Conservation (phyloP, 2,113 vertebrate species). For the Anthoscopus minutus region DNA sequence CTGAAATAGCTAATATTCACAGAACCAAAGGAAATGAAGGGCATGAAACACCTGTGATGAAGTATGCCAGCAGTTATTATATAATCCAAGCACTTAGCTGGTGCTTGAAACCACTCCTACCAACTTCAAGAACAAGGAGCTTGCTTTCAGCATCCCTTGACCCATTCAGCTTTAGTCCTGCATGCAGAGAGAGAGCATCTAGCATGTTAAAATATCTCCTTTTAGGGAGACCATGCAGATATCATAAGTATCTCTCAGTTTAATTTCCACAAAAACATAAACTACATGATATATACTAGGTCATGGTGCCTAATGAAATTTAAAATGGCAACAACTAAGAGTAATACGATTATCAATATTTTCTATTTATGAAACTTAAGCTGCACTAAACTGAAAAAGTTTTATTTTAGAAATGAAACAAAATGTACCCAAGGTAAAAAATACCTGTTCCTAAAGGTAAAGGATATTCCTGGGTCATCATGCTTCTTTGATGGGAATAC, state of each 20-base stretch:
- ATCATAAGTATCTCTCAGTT: not conserved
- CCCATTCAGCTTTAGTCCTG: not conserved
- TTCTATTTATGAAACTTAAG: not conserved
- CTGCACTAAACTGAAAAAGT: not conserved
- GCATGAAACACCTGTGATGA: not conserved
- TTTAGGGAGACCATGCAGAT: not conserved
- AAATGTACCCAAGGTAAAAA: not conserved
- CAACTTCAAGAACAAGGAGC: not conserved
- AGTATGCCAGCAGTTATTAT: not conserved
- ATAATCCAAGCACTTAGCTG: not conserved
- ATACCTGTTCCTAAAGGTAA: not conserved
- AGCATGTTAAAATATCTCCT: not conserved
- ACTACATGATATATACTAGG: not conserved
- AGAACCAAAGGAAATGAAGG: not conserved
- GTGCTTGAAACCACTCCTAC: not conserved
- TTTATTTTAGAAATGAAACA: not conserved
- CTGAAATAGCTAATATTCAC: not conserved
- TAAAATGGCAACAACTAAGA: not conserved
- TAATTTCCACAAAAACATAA: not conserved
- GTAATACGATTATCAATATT: not conserved
- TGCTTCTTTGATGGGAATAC: not conserved
- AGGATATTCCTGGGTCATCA: not conserved
- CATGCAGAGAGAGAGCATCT: rapidly evolving
- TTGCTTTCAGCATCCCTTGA: not conserved
- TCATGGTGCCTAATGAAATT: not conserved